phyloP scores from a whole-genome alignment of 2,113 vertebrate genomes.

The Macaca nemestrina region DNA sequence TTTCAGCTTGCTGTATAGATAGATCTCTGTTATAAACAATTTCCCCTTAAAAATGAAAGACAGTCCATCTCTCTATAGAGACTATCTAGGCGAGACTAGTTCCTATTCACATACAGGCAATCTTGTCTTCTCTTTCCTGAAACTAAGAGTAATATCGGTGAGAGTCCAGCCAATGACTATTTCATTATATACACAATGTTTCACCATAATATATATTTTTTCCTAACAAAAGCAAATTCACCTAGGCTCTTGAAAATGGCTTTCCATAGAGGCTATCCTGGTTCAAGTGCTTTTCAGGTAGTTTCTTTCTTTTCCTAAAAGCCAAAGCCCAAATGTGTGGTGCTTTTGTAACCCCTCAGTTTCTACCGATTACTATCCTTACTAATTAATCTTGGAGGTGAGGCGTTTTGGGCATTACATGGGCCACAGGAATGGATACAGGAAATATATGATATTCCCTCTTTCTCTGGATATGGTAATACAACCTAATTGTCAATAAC shows the following conservation, averaged over 20 bases:
- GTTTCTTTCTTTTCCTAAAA: not conserved
- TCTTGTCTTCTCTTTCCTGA: not conserved
- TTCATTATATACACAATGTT: not conserved
- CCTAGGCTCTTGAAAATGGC: not conserved
- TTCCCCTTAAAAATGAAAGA: not conserved
- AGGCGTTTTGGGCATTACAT: not conserved
- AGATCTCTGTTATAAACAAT: not conserved
- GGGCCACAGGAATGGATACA: not conserved
- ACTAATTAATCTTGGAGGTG: not conserved
- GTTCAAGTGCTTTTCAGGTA: not conserved
- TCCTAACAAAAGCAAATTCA: not conserved
- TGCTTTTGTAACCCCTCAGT: not conserved
- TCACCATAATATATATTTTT: not conserved
- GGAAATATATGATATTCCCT: not conserved
- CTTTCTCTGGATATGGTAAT: not conserved
- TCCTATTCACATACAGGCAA: not conserved
- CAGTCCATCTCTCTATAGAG: not conserved
- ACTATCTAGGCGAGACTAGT: not conserved
- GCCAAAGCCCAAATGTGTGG: not conserved
- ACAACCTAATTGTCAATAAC: not conserved
- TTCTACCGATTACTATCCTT: not conserved
- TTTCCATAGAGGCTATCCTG: not conserved
- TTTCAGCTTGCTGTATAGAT: not conserved
- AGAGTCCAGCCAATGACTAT: not conserved
- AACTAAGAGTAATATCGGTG: not conserved